Evolutionary conservation across 2,888 invertebrate genomes (phyloP).

Genomic region (Linnaemya tessellans): DNA sequence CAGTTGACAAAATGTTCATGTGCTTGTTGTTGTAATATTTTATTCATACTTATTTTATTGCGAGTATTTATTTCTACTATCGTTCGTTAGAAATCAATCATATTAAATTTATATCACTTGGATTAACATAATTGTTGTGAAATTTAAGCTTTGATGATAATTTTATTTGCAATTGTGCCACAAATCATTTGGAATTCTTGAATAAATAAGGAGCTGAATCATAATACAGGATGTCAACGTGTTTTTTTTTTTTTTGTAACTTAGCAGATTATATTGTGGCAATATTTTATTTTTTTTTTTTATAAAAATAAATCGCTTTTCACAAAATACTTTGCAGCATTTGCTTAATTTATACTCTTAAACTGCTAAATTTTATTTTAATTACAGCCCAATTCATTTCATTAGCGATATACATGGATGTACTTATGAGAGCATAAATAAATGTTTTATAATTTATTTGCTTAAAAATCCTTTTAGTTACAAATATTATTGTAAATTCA

Average conservation of each 20-base stretch:
- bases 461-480: conserved; percentile 22
- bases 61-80: background rate
- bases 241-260: background rate
- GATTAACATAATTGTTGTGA: conserved; percentile 68
- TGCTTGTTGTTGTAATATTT: background rate
- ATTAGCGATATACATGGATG: background rate
- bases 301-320: too few species aligned
- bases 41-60: background rate
- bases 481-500: conserved; percentile 22
- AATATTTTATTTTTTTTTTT: background rate
- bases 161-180: conserved; percentile 39
- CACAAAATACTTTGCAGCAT: background rate
- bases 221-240: background rate
- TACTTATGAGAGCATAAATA: background rate
- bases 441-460: conserved; percentile 28
- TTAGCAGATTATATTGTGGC: background rate
- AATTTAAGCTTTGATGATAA: conserved; percentile 40
- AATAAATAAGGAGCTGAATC: conserved; percentile 15
- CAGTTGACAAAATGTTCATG: background rate
- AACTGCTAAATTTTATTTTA: background rate
- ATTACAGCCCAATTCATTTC: background rate
- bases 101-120: conserved; percentile 64
- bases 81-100: conserved; percentile 63
- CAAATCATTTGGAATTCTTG: conserved; percentile 20
- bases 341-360: background rate